Conservation (phyloP, 2,888 invertebrate genomes). For the Bugulina stolonifera region DNA sequence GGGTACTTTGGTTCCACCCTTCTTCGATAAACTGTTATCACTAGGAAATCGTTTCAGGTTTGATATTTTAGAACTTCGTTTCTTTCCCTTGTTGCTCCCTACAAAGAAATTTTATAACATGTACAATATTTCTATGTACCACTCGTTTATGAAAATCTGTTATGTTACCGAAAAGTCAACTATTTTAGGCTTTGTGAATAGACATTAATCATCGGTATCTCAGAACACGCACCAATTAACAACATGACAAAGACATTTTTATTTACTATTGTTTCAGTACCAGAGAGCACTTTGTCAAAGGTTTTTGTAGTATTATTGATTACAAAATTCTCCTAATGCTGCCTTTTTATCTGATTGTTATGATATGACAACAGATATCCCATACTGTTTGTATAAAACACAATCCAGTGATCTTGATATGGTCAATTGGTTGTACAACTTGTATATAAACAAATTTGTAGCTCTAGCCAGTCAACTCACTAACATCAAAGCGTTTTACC, state of each 20-base stretch:
- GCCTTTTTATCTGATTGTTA: background rate
- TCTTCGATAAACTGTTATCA: conserved; percentile 15
- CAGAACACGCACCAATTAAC: background rate
- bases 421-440: no score
- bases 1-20: background rate
- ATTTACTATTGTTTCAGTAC: background rate
- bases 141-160: background rate
- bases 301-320: background rate
- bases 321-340: background rate
- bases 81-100: background rate
- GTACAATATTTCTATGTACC: background rate
- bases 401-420: no score
- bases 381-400: no score
- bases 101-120: background rate
- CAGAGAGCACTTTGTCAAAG: background rate
- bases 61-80: background rate
- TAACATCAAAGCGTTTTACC: no score
- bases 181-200: background rate
- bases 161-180: background rate
- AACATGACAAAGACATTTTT: background rate
- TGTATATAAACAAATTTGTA: no score
- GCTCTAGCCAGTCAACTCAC: no score
- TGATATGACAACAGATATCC: background rate
- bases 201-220: background rate
- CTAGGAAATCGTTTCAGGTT: conserved; percentile 19